phyloP scores from a whole-genome alignment of 1,140 invertebrate genomes.

The Ips typographus region DNA sequence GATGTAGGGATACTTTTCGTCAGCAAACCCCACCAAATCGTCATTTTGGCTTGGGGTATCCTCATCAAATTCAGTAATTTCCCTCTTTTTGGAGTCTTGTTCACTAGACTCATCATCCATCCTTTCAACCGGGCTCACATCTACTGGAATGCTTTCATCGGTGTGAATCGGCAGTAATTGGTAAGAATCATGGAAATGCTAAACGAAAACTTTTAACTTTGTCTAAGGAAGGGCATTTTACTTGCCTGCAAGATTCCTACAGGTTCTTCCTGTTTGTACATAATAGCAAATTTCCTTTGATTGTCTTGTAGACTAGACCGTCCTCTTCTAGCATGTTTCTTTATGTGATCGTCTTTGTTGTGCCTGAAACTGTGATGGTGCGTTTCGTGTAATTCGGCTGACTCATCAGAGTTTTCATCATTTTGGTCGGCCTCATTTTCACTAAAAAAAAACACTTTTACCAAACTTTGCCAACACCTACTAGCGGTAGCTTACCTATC shows the following conservation, averaged over 20 bases:
- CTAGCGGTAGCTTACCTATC: constrained; percentile 9
- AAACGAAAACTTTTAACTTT: constrained; percentile 15
- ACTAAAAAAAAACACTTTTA: background rate
- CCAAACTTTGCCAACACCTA: background rate
- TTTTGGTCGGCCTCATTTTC: constrained; percentile 11
- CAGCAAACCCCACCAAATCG: constrained; percentile 19
- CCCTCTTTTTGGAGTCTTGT: background rate
- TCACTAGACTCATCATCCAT: background rate
- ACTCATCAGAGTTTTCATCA: constrained; percentile 13
- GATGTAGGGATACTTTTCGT: constrained; percentile 39
- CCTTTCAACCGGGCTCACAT: constrained; percentile 24
- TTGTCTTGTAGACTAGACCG: constrained; percentile 1
- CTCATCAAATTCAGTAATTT: constrained; percentile 11
- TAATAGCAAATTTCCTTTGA: constrained; percentile 38
- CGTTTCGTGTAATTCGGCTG: constrained; percentile 18
- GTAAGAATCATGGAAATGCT: constrained; percentile 41
- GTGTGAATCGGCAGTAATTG: constrained; percentile 38
- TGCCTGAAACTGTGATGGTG: constrained; percentile 18
- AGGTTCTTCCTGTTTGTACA: constrained; percentile 46
- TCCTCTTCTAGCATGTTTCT: constrained; percentile 7
- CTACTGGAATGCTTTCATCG: constrained; percentile 31
- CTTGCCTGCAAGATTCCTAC: constrained; percentile 47
- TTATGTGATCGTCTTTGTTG: background rate
- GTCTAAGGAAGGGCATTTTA: background rate
- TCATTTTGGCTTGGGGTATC: background rate